Conservation (phyloP, 2,113 vertebrate species). For the Nansenia antarctica region DNA sequence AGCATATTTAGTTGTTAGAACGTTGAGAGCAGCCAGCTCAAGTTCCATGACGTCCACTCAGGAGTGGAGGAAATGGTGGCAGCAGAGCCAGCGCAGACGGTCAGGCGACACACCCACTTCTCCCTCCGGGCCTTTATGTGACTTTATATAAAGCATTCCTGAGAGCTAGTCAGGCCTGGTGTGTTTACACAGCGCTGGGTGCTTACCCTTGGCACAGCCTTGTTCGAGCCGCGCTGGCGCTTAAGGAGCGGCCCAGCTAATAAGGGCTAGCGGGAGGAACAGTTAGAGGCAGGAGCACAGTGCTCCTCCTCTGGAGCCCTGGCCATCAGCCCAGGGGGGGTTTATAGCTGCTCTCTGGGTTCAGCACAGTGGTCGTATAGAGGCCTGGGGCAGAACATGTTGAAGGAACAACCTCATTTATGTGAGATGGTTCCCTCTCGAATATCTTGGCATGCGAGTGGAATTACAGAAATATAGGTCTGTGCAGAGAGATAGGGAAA, state of each 20-base stretch:
- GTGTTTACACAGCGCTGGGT: constrained; percentile 77
- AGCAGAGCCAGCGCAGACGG: constrained; percentile 56
- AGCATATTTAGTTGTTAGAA: constrained; percentile 62
- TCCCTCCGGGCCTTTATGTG: constrained; percentile 71
- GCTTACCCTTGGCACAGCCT: constrained; percentile 70
- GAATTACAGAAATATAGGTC: constrained; percentile 5
- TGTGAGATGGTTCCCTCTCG: constrained; percentile 24
- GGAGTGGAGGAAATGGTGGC: constrained; percentile 71
- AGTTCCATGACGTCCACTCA: constrained; percentile 68
- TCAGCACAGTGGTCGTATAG: constrained; percentile 51
- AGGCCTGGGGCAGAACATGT: constrained; percentile 38
- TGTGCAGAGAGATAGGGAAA: constrained; percentile 12
- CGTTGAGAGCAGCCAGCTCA: constrained; percentile 45
- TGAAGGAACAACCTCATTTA: constrained; percentile 43
- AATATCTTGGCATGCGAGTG: constrained; percentile 43
- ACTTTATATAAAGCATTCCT: constrained; percentile 80
- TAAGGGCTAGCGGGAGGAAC: constrained; percentile 58
- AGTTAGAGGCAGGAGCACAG: constrained; percentile 68
- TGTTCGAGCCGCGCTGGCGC: constrained; percentile 40
- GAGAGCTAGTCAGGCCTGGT: constrained; percentile 74
- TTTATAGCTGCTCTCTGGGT: constrained; percentile 59
- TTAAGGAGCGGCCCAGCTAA: constrained; percentile 75
- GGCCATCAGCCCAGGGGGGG: constrained; percentile 68
- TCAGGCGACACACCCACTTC: constrained; percentile 71
- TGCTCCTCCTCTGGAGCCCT: constrained; percentile 65